Evolutionary conservation across 2,113 vertebrate species (phyloP), one percentile per base, ranked within the genome.

Genomic region (Oryzias curvinotus): DNA sequence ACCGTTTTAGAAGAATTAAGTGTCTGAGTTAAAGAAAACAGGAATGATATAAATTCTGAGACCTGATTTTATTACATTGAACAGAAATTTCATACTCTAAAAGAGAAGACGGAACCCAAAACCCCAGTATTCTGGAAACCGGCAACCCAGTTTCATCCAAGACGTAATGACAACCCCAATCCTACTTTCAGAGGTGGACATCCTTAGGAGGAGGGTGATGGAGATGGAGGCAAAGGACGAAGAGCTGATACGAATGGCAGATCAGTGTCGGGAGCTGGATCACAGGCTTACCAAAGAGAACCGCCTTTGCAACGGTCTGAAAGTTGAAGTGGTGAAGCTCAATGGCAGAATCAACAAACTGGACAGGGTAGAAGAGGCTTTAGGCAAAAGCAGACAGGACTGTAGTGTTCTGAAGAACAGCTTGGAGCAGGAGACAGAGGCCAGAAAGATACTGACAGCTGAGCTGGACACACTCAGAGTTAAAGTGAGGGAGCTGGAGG

Each of bases 201-300:
- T 95, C 54, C 89, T 99, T 68, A 90, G 96, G 56, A 97, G 94
- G 78, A 91, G 94, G 57, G 89, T 98, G 25, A 84, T 96, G 59
- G 96, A 97, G 70, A 97, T 98, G 95, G 97, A 98, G 85, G 96
- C 95, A 36, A 99, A 99, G 87, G 97, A 98, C 3, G 96, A 97
- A 77, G 97, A 99, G 78, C 91, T 98, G 51, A 91, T 94, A 67
- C 97, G 95, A 78, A 94, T 98, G 92, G 95, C 96, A 71, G 94
- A 96, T 36, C 95, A 96, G 71, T 98, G 96, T 77, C 89, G 91
- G 60, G 95, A 98, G 60, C 93, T 99, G 48, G 94, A 95, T 14
- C 93, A 87, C 64, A 95, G 94, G 78, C 88, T 99, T 16, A 94
- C 93, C 47, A 94, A 90, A 78, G 96, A 98, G 83, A 88, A 90